A percentile compares a stretch with the other conserved stretches of the same genome.
These are phyloP conservation scores for Plagodis pulveraria DNA, from an alignment of 2,888 invertebrate genomes.

Conservation along the genomic window DNA sequence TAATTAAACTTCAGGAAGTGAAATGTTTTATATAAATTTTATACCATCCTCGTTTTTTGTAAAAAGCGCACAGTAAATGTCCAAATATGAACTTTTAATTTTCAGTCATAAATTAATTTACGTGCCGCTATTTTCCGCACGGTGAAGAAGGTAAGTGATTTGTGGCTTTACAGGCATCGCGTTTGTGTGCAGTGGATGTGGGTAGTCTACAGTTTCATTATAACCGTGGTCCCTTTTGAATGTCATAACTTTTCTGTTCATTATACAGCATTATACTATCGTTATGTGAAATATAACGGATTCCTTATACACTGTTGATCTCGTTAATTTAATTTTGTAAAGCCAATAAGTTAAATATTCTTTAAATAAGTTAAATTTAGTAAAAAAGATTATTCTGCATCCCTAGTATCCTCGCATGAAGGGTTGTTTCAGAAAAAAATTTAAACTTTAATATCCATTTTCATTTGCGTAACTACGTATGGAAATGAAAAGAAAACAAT, in stretches of 20 bases:
- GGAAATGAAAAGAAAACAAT: conserved; percentile 7
- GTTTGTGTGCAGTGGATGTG: too few species aligned
- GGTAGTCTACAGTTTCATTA: too few species aligned
- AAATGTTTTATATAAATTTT: conserved; percentile 19
- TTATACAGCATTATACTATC: too few species aligned
- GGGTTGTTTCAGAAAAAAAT: not conserved
- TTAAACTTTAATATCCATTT: not conserved
- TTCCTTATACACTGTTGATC: too few species aligned
- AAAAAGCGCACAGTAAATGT: conserved; percentile 28
- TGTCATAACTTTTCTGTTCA: too few species aligned
- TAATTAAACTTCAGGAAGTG: conserved; percentile 15
- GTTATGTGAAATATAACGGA: too few species aligned
- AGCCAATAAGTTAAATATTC: too few species aligned
- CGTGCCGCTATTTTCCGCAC: conserved; percentile 11
- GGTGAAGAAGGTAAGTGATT: conserved; percentile 22
- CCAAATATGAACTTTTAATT: conserved; percentile 29
- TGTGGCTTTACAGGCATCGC: conserved; percentile 18
- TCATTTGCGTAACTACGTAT: not conserved
- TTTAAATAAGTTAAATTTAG: too few species aligned
- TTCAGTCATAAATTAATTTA: conserved; percentile 29
- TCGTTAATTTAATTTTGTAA: too few species aligned
- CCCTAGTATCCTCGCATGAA: too few species aligned
- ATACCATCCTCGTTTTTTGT: not conserved
- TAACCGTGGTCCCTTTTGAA: too few species aligned
- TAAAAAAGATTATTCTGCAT: too few species aligned